Evolutionary conservation across 2,113 vertebrate species (phyloP), one percentile per base, ranked within the genome.

Genomic region (Ictalurus punctatus): DNA sequence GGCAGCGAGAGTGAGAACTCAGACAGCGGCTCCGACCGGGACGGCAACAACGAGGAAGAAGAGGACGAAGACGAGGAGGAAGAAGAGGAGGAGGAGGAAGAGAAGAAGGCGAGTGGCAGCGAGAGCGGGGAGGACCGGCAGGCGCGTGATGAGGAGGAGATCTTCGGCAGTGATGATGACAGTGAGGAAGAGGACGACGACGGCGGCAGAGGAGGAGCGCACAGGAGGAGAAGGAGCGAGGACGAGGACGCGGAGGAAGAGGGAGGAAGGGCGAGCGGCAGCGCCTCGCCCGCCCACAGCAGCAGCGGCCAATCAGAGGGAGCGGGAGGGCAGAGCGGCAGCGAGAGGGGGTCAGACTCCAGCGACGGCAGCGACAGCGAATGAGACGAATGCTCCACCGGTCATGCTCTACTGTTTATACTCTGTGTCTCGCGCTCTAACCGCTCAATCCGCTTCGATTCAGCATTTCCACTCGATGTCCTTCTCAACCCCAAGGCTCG

Each of bases 131-230:
- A 95, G 34, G 96, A 96, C 58, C 94, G 94, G 40, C 95, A 98
- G 58, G 95, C 97, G 65, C 95, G 97, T 0, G 97, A 98, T 78
- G 96, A 98, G 89, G 97, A 97, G 63, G 97, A 98, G 93, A 98
- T 98, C 95, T 98, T 98, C 0, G 97, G 97, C 44, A 98, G 97
- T 0, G 97, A 97, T 2, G 96, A 97, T 0, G 95, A 96, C 91
- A 97, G 97, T 10, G 96, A 96, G 0, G 96, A 96, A 10, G 96
- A 97, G 0, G 95, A 95, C 0, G 95, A 94, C 0, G 44, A 48
- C 44, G 44, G 5, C 40, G 40, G 34, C 34, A 34, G 3, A 6
- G 96, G 95, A 80, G 92, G 91, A 30, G 95, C 92, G 94, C 94
- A 96, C 94, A 3, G 95, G 87, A 6, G 96, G 94, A 10, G 91